phyloP scores from a whole-genome alignment of 2,113 vertebrate species.

The Paracanthobrama guichenoti region DNA sequence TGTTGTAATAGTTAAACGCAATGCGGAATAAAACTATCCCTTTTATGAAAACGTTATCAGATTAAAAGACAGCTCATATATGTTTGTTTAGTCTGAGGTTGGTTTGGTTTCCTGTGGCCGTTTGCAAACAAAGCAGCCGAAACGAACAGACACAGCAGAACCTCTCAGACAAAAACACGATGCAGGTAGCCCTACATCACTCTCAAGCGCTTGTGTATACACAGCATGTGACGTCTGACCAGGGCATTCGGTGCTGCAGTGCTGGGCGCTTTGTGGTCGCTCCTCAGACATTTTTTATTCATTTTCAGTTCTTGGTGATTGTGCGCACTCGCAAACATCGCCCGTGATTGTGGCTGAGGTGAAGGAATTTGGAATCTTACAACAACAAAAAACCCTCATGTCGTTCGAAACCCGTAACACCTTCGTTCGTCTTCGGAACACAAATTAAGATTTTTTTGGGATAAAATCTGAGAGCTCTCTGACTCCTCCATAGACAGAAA shows the following conservation, averaged over 20 bases:
- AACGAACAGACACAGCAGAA: background rate
- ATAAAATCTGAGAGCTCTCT: no score
- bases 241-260: slow-evolving; percentile 33
- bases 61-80: background rate
- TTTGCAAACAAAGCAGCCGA: background rate
- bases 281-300: slow-evolving; percentile 6
- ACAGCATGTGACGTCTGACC: slow-evolving; percentile 24
- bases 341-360: background rate
- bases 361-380: background rate
- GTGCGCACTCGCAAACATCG: background rate
- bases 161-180: background rate
- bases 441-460: no score
- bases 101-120: background rate
- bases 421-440: no score
- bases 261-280: slow-evolving; percentile 2
- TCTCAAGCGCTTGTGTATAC: slow-evolving; percentile 14
- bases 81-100: background rate
- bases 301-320: slow-evolving; percentile 5
- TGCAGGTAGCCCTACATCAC: slow-evolving; percentile 12
- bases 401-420: no score
- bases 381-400: no score
- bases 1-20: slow-evolving; percentile 20
- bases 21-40: slow-evolving; percentile 8
- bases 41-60: background rate
- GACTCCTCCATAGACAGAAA: no score